A percentile compares a stretch with the other conserved stretches of the same genome.
Evolutionary conservation across 1,140 invertebrate genomes (phyloP).

Genomic region (Galleria mellonella): DNA sequence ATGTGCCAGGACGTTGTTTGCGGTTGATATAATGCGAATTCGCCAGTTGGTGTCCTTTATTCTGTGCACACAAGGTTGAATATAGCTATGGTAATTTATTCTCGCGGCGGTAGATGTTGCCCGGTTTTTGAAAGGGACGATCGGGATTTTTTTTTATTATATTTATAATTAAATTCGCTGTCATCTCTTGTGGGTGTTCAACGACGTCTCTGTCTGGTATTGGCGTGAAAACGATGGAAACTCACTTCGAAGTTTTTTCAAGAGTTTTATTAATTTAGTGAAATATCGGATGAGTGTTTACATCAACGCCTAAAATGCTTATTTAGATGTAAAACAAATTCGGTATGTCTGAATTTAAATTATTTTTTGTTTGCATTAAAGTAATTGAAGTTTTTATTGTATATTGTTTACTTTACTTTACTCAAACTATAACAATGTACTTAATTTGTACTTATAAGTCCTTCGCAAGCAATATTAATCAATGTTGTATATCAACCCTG

Average conservation of each 20-base stretch:
- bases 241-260: constrained; percentile 43
- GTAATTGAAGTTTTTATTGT: background rate
- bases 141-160: constrained; percentile 69
- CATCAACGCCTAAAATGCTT: background rate
- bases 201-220: constrained; percentile 58
- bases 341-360: background rate
- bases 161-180: constrained; percentile 72
- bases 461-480: too few species aligned
- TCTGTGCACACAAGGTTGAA: constrained; percentile 13
- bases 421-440: too few species aligned
- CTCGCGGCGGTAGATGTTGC: constrained; percentile 17
- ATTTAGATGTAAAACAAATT: too few species aligned
- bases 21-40: constrained; percentile 4
- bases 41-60: background rate
- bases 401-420: background rate
- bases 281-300: constrained; percentile 1
- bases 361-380: background rate
- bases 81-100: constrained; percentile 17
- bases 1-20: constrained; percentile 23
- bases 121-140: constrained; percentile 50
- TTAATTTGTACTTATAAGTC: too few species aligned
- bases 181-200: constrained; percentile 58
- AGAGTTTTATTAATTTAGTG: constrained; percentile 61
- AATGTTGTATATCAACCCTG: too few species aligned
- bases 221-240: constrained; percentile 59